These are phyloP conservation scores for Drosophila pseudotalamancana DNA, from an alignment of 2,888 invertebrate species.

Conservation along the genomic window DNA sequence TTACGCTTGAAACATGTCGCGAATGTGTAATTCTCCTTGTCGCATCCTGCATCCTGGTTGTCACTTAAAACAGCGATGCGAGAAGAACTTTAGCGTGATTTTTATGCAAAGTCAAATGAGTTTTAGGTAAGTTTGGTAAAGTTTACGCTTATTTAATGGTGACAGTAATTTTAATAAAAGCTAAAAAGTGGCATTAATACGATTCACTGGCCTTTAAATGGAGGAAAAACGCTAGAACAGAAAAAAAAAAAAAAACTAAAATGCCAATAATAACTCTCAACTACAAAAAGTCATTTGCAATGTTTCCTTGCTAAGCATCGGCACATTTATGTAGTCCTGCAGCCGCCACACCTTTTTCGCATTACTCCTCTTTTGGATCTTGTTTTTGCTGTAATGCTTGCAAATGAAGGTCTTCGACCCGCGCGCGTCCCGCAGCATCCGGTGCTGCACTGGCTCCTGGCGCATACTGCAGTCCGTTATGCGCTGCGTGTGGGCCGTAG, in stretches of 20 bases:
- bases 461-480: constrained; percentile 27
- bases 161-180: constrained; percentile 72
- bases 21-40: constrained; percentile 9
- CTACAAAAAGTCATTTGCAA: background rate
- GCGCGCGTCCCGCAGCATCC: constrained; percentile 30
- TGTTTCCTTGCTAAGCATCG: constrained; percentile 7
- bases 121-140: constrained; percentile 63
- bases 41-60: constrained; percentile 28
- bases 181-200: constrained; percentile 38
- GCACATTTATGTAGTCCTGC: constrained; percentile 8
- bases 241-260: background rate
- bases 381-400: constrained; percentile 30
- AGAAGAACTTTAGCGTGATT: constrained; percentile 64
- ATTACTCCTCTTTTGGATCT: background rate
- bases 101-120: constrained; percentile 75
- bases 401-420: constrained; percentile 29
- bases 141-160: constrained; percentile 61
- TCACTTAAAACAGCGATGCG: constrained; percentile 29
- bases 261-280: background rate
- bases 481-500: constrained; percentile 40
- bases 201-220: constrained; percentile 4
- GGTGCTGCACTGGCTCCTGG: constrained; percentile 42
- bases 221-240: background rate
- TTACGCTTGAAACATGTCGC: constrained; percentile 40
- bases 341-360: constrained; percentile 13